Base-by-base conservation (phyloP, 2,797 vertebrate genomes). In the Myripristis jacobus region DNA sequence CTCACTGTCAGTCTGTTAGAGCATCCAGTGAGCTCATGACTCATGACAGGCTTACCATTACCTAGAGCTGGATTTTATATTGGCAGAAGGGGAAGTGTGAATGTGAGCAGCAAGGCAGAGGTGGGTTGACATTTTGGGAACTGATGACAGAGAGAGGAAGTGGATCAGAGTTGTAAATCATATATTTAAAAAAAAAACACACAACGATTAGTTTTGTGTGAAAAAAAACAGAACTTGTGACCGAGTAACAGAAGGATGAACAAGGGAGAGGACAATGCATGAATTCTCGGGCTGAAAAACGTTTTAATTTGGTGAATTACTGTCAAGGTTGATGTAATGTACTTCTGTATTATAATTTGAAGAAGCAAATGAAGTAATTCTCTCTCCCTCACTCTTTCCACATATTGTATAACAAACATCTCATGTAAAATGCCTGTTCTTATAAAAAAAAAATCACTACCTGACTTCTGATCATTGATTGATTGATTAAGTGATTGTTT, bases 141-240 rank as follows among this genome's bases (percentile, higher is more conserved):
- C 68, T 70, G 15, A 43, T 75, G 44, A 63, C 34, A 77, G 54
- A 81, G 54, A 74, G n/a, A 60, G 85, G 87, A 90, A 90, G 66
- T 68, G 9, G 29, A 10, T 59, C 16, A 25, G 22, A n/a, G 51
- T 73, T 38, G 51, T 69, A 62, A 63, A 64, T 31, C n/a, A n/a
- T n/a, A n/a, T n/a, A 6, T 34, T n/a, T 3, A 19, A 70, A 76
- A 0, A 21, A 69, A 53, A 2, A 1, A 0, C 18, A 56, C 3
- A 34, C 3, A 0, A 0, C 21, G 12, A 10, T 2, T 29, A 2
- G 57, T 29, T 54, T 56, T 44, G 1, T 58, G 6, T 3, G 6
- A 29, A 29, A 3, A 0, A 78, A 80, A 81, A 80, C 57, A 79
- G 67, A 83, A 84, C 69, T 77, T 66, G 11, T 5, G 16, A 38